These are phyloP conservation scores for Callipepla squamata DNA, from an alignment of 2,113 vertebrate genomes.

Conservation along the genomic window DNA sequence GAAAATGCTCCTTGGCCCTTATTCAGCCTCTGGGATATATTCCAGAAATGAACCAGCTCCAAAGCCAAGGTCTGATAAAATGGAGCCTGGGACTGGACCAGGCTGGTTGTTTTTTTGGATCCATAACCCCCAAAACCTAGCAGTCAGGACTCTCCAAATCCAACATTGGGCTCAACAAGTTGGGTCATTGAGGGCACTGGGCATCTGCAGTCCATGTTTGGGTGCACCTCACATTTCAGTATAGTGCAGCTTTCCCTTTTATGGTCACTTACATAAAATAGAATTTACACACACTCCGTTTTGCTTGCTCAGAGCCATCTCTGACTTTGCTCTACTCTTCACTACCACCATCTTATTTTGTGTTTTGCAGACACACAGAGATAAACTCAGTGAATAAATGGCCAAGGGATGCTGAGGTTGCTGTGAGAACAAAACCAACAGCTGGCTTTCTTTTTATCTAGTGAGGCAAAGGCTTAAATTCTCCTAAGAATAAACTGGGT, in stretches of 20 bases:
- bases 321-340: neutral
- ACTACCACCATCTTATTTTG: neutral
- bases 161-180: neutral
- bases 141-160: neutral
- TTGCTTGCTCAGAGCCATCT: neutral
- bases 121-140: neutral
- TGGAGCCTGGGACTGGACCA: neutral
- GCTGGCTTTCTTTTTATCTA: slow-evolving; percentile 52
- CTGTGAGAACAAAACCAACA: slow-evolving; percentile 41
- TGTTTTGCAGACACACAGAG: neutral
- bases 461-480: slow-evolving; percentile 38
- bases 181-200: neutral
- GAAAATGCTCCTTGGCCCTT: slow-evolving; percentile 53
- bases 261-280: neutral
- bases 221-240: rapidly evolving
- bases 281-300: rapidly evolving
- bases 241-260: neutral
- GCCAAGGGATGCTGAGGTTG: slow-evolving; percentile 21
- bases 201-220: neutral
- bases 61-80: slow-evolving; percentile 56
- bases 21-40: neutral
- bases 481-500: slow-evolving; percentile 37
- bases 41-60: slow-evolving; percentile 37
- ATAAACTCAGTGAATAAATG: slow-evolving; percentile 24
- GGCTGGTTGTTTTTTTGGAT: neutral